Base-by-base conservation (phyloP, 2,797 vertebrate genomes). In the Pangasius djambal region DNA sequence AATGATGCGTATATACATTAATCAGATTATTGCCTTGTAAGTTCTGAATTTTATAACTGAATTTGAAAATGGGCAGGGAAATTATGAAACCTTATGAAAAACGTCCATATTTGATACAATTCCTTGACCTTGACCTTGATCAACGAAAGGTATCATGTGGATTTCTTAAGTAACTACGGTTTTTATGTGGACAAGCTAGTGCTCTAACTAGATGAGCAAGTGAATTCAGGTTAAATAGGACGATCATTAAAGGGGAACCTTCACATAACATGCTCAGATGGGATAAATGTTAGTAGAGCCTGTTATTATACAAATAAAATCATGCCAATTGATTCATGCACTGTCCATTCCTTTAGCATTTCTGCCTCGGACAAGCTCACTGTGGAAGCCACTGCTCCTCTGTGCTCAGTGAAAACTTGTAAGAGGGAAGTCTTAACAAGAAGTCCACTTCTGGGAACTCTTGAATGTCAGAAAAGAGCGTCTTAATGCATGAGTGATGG, bases 1-100 rank as follows among this genome's bases (percentile, higher is more conserved):
- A 70, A 52, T 55, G 48, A 28, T 72, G 13, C 50, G 40, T 37
- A 55, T 67, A 31, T 81, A 67, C 86, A 79, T 65, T n/a, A 52
- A 79, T 87, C 44, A 16, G 20, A 10, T 79, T 81, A 79, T 87
- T 86, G 84, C 84, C 67, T 70, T 50, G 65, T 63, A 83, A 28
- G 22, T 63, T 65, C 61, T 83, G 28, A 61, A 83, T 65, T 22
- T 8, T 79, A 77, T 1, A 15, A 81, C 16, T 1, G 18, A 57
- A 20, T 22, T 81, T 84, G 16, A 18, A 48, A 75, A 77, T 77
- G 57, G 34, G 57, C 72, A 8, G 2, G 28, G 44, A 31, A 67
- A 34, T 75, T 31, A 77, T 48, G 3, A 59, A 74, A 59, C 85
- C 22, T 83, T 61, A 52, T 18, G 50, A 28, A 52, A 6, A 59